Base-by-base conservation (phyloP, 2,113 vertebrate genomes). In the Misgurnus anguillicaudatus region DNA sequence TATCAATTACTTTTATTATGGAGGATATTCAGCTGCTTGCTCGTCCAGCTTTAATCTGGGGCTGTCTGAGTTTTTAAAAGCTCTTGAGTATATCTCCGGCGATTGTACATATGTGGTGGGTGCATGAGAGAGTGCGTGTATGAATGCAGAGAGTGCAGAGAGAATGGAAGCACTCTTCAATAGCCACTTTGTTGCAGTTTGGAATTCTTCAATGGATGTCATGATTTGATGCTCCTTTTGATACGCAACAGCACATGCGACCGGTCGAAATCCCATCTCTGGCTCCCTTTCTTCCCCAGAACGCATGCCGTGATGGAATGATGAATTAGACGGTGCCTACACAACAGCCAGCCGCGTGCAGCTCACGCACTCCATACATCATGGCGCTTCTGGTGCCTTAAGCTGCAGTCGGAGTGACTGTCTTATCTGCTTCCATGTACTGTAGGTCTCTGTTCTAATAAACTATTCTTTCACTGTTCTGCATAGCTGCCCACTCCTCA, bases 1-100 rank as follows among this genome's bases (percentile, higher is more conserved):
- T 69, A 70, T 74, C 81, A 71, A 71, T 82, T 83, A 78, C 47
- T 16, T 80, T 80, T 67, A 80, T 47, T 78, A 76, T 61, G 67
- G 51, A 78, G 60, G n/a, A 39, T 74, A 82, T 80, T 69, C 79
- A 64, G 61, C 58, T 71, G 21, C 66, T 64, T 19, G 24, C 17
- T 64, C 38, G 16, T 72, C 24, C 48, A 76, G 53, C 76, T 83
- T 81, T 79, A 85, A 81, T 81, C 76, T 67, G 19, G 16, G 58
- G 4, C 36, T 61, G 16, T 24, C 45, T 77, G 45, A 78, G 16
- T 66, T 69, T 75, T 81, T 71, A 19, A 61, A 14, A 58, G 47
- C 24, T 31, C 24, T 31, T 4, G 42, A n/a, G 17, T 66, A 10
- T 24, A 45, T 41, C 47, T 48, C 9, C 16, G 14, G 48, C 6